Percentiles rank a stretch among this genome's conserved stretches.
phyloP scores from a whole-genome alignment of 2,888 invertebrate genomes.

The Salpingus planirostris region DNA sequence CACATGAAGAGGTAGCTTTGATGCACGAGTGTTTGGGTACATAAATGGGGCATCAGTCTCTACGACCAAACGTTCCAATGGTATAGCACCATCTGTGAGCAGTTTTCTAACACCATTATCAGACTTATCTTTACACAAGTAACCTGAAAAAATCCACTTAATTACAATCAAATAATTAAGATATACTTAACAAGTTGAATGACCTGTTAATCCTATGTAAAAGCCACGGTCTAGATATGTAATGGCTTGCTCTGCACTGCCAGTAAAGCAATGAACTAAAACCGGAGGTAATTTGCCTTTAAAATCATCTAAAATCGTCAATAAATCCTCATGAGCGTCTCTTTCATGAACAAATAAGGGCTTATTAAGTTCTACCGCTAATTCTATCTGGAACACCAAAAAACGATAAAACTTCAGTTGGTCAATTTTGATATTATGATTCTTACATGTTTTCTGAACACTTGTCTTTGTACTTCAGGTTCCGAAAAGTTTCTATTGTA shows the following conservation, averaged over 20 bases:
- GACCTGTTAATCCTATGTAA: conserved; percentile 75
- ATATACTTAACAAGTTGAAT: conserved; percentile 1
- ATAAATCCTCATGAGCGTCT: conserved; percentile 79
- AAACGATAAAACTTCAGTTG: conserved; percentile 1
- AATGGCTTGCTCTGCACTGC: conserved; percentile 74
- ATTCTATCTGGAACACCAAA: conserved; percentile 61
- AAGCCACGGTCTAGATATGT: conserved; percentile 77
- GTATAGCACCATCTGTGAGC: conserved; percentile 69
- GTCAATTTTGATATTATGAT: neutral
- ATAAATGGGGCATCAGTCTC: conserved; percentile 95
- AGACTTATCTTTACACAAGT: conserved; percentile 85
- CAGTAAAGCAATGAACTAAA: conserved; percentile 87
- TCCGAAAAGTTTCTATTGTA: conserved; percentile 92
- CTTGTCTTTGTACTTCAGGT: conserved; percentile 74
- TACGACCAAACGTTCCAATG: conserved; percentile 75
- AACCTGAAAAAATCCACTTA: conserved; percentile 51
- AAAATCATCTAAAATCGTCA: conserved; percentile 58
- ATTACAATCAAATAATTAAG: neutral
- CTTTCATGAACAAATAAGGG: conserved; percentile 87
- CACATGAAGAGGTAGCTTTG: conserved; percentile 80
- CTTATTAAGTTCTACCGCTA: conserved; percentile 80
- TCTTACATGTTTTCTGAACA: conserved; percentile 75
- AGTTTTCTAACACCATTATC: conserved; percentile 81
- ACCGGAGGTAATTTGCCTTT: conserved; percentile 59
- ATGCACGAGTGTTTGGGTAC: conserved; percentile 91